Evolutionary conservation across 2,113 vertebrate species (phyloP).

Genomic region (Ceyx cyanopectus): DNA sequence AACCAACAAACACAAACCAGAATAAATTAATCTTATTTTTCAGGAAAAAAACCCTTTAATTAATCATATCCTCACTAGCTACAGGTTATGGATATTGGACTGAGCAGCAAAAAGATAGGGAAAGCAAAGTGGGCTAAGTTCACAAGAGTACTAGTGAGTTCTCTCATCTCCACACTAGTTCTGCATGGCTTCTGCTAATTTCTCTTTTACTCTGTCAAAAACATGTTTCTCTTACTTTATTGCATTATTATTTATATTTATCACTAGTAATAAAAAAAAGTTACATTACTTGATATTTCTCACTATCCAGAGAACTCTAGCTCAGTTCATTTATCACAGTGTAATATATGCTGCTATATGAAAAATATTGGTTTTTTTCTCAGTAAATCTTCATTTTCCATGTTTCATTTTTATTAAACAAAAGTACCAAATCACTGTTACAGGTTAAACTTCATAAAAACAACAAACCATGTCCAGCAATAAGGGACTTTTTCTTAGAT

Average conservation of each 20-base stretch:
- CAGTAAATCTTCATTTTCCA: neutral
- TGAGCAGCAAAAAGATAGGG: neutral
- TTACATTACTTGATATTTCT: neutral
- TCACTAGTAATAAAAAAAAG: neutral
- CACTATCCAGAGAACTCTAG: neutral
- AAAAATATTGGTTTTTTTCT: neutral
- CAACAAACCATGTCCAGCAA: neutral
- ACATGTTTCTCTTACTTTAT: neutral
- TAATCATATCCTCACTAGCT: neutral
- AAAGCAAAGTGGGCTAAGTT: neutral
- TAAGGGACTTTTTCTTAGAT: neutral
- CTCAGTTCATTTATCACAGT: neutral
- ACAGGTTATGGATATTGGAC: neutral
- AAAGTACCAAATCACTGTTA: neutral
- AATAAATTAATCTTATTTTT: neutral
- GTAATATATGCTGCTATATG: neutral
- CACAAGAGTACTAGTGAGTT: neutral
- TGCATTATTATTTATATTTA: neutral
- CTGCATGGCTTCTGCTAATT: neutral
- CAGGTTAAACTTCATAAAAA: neutral
- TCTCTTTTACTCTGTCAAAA: neutral
- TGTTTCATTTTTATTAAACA: neutral
- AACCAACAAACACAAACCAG: neutral
- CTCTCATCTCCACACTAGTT: neutral
- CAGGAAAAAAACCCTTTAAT: neutral